phyloP scores from a whole-genome alignment of 35 echinoderm and acorn worm species.

The Amphiura filiformis region DNA sequence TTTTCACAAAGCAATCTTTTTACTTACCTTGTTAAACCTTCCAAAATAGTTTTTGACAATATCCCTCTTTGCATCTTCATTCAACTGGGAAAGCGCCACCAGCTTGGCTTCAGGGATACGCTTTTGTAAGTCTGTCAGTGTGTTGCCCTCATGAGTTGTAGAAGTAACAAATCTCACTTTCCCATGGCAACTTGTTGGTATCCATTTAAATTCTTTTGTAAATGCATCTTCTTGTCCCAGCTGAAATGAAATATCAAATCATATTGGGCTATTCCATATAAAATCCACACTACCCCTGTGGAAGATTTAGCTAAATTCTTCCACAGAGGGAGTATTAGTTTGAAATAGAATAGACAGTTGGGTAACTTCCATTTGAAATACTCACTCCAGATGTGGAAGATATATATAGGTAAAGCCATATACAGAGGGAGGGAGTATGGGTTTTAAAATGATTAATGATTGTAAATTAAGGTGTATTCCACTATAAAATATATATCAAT shows the following conservation, averaged over 20 bases:
- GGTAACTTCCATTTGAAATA: no score
- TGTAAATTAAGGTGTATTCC: no score
- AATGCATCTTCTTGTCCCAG: not conserved
- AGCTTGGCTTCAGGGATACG: conserved; percentile 20
- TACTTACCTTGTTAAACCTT: conserved; percentile 81
- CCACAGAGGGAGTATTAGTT: no score
- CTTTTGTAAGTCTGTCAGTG: conserved; percentile 27
- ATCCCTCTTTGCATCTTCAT: conserved; percentile 30
- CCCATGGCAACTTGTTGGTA: conserved; percentile 34
- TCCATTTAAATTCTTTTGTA: conserved; percentile 47
- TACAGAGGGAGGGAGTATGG: no score
- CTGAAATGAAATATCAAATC: not conserved
- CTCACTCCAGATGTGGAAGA: no score
- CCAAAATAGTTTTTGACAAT: conserved; percentile 76
- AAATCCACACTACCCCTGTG: no score
- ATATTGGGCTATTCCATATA: no score
- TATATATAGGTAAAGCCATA: no score
- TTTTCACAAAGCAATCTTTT: no score
- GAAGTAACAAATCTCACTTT: conserved; percentile 59
- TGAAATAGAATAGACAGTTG: no score
- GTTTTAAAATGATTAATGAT: not conserved
- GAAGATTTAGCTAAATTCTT: no score
- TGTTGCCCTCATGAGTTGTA: conserved; percentile 42
- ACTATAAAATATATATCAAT: no score
- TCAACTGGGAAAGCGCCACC: conserved; percentile 51